phyloP scores from a whole-genome alignment of 2,113 vertebrate genomes.

The Hypocryptadius cinnamomeus region DNA sequence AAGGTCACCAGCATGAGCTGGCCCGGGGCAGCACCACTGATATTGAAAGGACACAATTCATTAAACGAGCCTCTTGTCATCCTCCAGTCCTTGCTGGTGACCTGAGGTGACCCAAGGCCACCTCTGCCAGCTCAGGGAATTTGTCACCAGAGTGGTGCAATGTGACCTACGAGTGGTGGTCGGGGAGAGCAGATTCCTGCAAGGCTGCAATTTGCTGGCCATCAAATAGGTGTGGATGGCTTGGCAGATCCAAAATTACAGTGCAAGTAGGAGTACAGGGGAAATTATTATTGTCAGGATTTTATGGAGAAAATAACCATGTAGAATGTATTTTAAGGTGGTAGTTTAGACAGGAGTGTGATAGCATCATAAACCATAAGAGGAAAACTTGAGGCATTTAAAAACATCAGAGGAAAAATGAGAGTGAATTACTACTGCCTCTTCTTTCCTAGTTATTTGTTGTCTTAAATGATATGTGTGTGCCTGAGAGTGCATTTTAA shows the following conservation, averaged over 20 bases:
- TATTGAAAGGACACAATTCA: not conserved
- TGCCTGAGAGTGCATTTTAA: not conserved
- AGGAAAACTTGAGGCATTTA: slow-evolving; percentile 35
- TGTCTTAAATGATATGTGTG: slow-evolving; percentile 1
- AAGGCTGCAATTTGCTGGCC: not conserved
- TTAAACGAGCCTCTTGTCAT: not conserved
- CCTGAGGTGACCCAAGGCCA: not conserved
- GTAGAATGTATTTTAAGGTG: slow-evolving; percentile 43
- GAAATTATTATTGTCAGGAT: slow-evolving; percentile 47
- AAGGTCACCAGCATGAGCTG: not conserved
- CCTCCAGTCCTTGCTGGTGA: not conserved
- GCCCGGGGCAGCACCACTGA: not conserved
- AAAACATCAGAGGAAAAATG: not conserved
- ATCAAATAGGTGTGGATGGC: not conserved
- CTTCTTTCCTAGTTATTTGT: not conserved
- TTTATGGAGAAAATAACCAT: slow-evolving; percentile 58
- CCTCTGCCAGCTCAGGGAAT: not conserved
- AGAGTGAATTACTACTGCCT: slow-evolving; percentile 14
- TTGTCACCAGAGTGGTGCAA: not conserved
- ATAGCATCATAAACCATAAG: slow-evolving; percentile 51
- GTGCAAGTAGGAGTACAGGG: slow-evolving; percentile 6
- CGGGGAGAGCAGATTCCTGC: not conserved
- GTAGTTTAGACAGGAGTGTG: slow-evolving; percentile 47
- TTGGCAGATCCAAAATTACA: slow-evolving; percentile 38
- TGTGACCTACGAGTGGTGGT: fast-evolving